Conservation (phyloP, 2,797 vertebrate species). For the Anguilla megastoma region DNA sequence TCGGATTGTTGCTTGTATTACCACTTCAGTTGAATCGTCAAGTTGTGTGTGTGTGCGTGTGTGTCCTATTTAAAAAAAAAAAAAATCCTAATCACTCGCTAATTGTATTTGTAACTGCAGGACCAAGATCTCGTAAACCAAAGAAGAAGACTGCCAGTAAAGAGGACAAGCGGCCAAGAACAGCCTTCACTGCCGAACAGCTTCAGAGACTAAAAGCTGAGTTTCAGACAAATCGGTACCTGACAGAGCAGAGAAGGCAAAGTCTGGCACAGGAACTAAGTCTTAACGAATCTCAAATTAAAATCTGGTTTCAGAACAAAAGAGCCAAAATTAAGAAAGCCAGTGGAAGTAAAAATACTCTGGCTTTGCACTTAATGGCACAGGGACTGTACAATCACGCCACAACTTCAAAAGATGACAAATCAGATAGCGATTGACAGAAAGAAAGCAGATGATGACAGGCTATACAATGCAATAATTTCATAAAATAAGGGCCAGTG, state of each 20-base stretch:
- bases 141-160: slow-evolving; percentile 94
- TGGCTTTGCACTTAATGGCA: slow-evolving; percentile 92
- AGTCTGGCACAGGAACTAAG: slow-evolving; percentile 88
- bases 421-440: slow-evolving; percentile 94
- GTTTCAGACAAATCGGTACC: slow-evolving; percentile 90
- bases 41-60: neutral
- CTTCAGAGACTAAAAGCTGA: slow-evolving; percentile 91
- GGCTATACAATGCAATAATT: slow-evolving; percentile 92
- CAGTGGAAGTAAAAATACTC: slow-evolving; percentile 81
- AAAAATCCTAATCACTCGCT: slow-evolving; percentile 24
- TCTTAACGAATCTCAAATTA: slow-evolving; percentile 94
- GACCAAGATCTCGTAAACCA: slow-evolving; percentile 96
- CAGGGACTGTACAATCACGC: slow-evolving; percentile 95
- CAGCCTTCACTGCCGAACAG: slow-evolving; percentile 92
- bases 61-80: neutral
- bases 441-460: slow-evolving; percentile 52
- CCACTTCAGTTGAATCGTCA: neutral
- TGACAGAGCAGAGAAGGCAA: slow-evolving; percentile 91
- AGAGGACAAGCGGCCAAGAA: slow-evolving; percentile 92
- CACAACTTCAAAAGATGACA: slow-evolving; percentile 89
- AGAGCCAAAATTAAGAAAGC: slow-evolving; percentile 95
- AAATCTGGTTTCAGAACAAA: slow-evolving; percentile 98
- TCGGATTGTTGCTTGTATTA: neutral
- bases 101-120: slow-evolving; percentile 63
- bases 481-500: slow-evolving; percentile 90